Percentiles rank a stretch among this genome's conserved stretches.
Conservation (phyloP, 2,113 vertebrate genomes). For the Nipponia nippon region DNA sequence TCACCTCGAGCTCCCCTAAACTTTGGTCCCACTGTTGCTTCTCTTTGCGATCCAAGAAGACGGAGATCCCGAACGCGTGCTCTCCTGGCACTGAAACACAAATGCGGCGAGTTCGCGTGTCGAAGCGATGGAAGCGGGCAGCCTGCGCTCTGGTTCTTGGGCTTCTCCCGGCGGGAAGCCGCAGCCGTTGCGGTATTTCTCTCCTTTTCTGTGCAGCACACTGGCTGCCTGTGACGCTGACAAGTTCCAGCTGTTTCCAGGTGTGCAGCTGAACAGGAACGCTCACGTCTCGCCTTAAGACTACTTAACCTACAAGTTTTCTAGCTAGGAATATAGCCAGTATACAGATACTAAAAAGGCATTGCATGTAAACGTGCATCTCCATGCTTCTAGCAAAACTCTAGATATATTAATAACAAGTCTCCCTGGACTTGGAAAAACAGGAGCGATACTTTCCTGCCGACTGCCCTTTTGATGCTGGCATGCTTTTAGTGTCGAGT, state of each 20-base stretch:
- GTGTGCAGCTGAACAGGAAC: neutral
- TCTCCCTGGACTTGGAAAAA: neutral
- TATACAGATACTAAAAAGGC: neutral
- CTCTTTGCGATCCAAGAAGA: neutral
- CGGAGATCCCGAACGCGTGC: fast-evolving
- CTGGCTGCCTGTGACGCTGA: neutral
- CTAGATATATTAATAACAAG: fast-evolving
- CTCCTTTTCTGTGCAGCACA: fast-evolving
- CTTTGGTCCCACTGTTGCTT: fast-evolving
- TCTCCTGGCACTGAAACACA: neutral
- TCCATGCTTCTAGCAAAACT: neutral
- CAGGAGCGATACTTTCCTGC: neutral
- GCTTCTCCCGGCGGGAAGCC: neutral
- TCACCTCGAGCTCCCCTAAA: neutral
- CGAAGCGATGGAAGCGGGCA: fast-evolving
- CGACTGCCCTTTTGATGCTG: neutral
- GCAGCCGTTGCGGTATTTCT: fast-evolving
- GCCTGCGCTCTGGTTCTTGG: neutral
- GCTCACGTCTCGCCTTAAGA: neutral
- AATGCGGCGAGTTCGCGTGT: neutral
- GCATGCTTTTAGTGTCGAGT: too few relatives aligned
- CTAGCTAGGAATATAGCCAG: neutral
- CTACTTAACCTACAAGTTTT: neutral
- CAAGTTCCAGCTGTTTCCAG: neutral
- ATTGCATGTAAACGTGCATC: fast-evolving